phyloP scores from a whole-genome alignment of 2,113 vertebrate species.

The Channa maculata region DNA sequence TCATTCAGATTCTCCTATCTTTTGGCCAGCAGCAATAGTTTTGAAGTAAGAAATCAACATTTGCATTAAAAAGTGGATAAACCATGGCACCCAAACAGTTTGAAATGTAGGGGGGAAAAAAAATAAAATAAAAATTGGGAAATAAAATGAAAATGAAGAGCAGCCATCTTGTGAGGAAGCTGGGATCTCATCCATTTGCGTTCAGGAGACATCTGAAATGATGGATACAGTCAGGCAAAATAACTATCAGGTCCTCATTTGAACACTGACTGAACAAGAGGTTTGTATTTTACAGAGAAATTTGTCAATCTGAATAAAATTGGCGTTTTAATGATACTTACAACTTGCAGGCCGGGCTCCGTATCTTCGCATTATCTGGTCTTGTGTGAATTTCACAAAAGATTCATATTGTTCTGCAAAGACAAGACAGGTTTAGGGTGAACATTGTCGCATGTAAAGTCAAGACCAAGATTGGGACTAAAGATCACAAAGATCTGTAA shows the following conservation, averaged over 20 bases:
- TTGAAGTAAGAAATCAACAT: constrained; percentile 76
- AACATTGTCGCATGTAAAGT: too few relatives aligned
- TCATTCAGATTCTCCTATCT: constrained; percentile 56
- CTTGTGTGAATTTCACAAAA: constrained; percentile 97
- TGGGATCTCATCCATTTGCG: constrained; percentile 76
- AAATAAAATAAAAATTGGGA: constrained; percentile 7
- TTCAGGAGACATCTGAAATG: constrained; percentile 92
- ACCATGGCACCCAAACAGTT: constrained; percentile 87
- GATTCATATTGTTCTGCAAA: constrained; percentile 93
- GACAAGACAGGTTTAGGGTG: constrained; percentile 1
- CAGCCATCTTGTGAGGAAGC: constrained; percentile 86
- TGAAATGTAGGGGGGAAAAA: constrained; percentile 5
- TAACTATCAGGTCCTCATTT: not conserved
- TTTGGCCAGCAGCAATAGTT: constrained; percentile 80
- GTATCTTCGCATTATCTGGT: constrained; percentile 95
- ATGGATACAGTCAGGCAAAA: not conserved
- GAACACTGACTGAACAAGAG: not conserved
- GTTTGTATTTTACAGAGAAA: not conserved
- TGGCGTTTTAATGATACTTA: constrained; percentile 71
- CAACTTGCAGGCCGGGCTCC: constrained; percentile 92
- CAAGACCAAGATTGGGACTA: too few relatives aligned
- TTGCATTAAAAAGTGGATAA: constrained; percentile 84
- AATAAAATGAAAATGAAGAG: constrained; percentile 81
- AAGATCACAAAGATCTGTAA: too few relatives aligned
- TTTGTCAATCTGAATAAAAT: not conserved